Evolutionary conservation across 2,797 vertebrate species (phyloP).

Genomic region (Remorina albescens): DNA sequence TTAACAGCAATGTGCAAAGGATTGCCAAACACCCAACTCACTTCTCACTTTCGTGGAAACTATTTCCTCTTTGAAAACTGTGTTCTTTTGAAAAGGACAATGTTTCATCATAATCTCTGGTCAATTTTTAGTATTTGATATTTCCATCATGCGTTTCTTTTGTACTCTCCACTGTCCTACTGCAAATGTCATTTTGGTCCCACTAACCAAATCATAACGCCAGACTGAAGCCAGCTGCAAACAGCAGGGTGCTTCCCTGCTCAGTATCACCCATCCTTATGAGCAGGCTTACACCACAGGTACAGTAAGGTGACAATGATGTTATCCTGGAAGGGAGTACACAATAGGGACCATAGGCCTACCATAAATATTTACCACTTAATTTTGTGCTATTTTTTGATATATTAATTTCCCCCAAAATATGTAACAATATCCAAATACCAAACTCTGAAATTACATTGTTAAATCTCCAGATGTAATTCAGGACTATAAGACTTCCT

Average conservation of each 20-base stretch:
- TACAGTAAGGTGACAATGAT: constrained; percentile 66
- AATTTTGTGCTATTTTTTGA: neutral
- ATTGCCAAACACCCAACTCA: constrained; percentile 5
- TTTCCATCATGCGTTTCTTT: too few species aligned
- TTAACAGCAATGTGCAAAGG: too few species aligned
- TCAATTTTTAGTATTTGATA: too few species aligned
- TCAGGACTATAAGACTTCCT: neutral
- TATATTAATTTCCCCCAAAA: too few species aligned
- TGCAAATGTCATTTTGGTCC: neutral
- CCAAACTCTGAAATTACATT: too few species aligned
- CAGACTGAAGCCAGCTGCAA: constrained; percentile 91
- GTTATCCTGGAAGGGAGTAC: neutral
- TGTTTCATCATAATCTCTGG: too few species aligned
- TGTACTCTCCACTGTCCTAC: too few species aligned
- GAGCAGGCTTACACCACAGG: constrained; percentile 89
- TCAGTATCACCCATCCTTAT: constrained; percentile 88
- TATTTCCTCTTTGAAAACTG: constrained; percentile 30
- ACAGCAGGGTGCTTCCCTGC: constrained; percentile 87
- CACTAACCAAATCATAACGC: neutral
- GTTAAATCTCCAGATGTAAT: too few species aligned
- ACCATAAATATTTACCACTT: too few species aligned
- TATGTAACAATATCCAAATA: too few species aligned
- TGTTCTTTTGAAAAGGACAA: neutral
- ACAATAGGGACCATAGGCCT: neutral
- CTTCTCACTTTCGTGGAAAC: constrained; percentile 13